Conservation (phyloP, 2,888 invertebrate species). For the Habroteleia sp. region DNA sequence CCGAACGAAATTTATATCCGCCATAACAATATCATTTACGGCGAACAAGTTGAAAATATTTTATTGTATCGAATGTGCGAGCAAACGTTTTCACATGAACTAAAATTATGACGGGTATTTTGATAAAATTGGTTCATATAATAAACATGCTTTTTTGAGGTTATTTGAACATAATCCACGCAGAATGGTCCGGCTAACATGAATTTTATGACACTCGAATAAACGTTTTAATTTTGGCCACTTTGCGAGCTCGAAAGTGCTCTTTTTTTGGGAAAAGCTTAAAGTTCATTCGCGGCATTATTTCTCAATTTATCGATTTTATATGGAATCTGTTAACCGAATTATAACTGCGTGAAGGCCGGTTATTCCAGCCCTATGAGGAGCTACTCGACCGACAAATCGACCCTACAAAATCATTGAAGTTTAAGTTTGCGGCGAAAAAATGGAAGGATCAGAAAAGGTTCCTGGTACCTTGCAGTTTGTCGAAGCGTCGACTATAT, state of each 20-base stretch:
- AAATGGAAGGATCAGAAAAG: conserved; percentile 16
- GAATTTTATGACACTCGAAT: no score
- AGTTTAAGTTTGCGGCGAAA: conserved; percentile 30
- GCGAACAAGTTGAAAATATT: conserved; percentile 21
- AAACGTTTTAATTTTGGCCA: no score
- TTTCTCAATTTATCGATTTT: conserved; percentile 44
- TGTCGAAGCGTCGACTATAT: neutral
- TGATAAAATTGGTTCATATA: conserved; percentile 15
- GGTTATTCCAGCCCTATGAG: conserved; percentile 54
- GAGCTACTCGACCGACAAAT: conserved; percentile 47
- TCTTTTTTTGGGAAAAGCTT: conserved; percentile 13
- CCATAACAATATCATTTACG: conserved; percentile 28
- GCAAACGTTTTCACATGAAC: conserved; percentile 6
- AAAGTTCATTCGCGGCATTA: conserved; percentile 27
- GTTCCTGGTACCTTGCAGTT: conserved; percentile 17
- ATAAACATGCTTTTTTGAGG: no score
- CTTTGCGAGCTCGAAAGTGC: no score
- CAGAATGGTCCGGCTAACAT: no score
- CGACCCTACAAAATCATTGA: conserved; percentile 46
- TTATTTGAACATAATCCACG: no score
- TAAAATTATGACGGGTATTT: conserved; percentile 16
- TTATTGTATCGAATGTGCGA: conserved; percentile 15
- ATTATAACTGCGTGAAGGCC: conserved; percentile 57
- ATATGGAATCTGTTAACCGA: conserved; percentile 55
- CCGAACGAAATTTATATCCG: conserved; percentile 15